Conservation (phyloP, 2,888 invertebrate genomes). For the Kuschelorhynchus macadamiae region DNA sequence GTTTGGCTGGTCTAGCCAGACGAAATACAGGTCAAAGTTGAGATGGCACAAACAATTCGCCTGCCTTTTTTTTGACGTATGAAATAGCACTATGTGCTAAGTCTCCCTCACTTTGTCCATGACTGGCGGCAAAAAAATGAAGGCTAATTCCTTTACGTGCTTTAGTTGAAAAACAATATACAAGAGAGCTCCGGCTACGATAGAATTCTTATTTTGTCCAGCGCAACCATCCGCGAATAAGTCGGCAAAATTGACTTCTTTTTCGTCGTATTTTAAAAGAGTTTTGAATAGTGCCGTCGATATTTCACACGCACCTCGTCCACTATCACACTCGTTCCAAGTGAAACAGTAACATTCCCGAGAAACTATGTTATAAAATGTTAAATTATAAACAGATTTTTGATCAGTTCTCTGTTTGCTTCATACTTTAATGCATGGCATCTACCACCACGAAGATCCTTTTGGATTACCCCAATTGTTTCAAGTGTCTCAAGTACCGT, state of each 20-base stretch:
- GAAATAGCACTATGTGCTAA: slow-evolving; percentile 17
- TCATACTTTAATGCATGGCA: not conserved
- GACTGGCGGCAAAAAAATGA: slow-evolving; percentile 23
- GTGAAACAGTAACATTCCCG: too few relatives aligned
- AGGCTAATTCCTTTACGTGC: slow-evolving; percentile 17
- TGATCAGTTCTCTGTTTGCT: not conserved
- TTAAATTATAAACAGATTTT: slow-evolving; percentile 32
- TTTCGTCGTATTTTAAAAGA: slow-evolving; percentile 6
- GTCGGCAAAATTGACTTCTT: too few relatives aligned
- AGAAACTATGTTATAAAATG: slow-evolving; percentile 34
- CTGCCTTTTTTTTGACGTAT: slow-evolving; percentile 27
- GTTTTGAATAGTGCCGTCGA: too few relatives aligned
- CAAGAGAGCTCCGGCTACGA: too few relatives aligned
- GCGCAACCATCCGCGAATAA: too few relatives aligned
- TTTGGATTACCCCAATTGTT: not conserved
- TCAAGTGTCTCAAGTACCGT: not conserved
- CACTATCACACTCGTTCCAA: too few relatives aligned
- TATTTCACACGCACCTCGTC: too few relatives aligned
- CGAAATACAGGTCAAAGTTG: slow-evolving; percentile 24
- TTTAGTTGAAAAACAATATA: slow-evolving; percentile 11
- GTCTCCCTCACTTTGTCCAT: slow-evolving; percentile 29
- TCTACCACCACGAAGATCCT: slow-evolving; percentile 11
- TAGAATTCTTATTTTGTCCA: too few relatives aligned
- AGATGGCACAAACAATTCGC: slow-evolving; percentile 17
- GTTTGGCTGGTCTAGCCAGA: slow-evolving; percentile 21